These are phyloP conservation scores for Crotalus helleri DNA, from an alignment of 2,113 vertebrate genomes.

Conservation along the genomic window DNA sequence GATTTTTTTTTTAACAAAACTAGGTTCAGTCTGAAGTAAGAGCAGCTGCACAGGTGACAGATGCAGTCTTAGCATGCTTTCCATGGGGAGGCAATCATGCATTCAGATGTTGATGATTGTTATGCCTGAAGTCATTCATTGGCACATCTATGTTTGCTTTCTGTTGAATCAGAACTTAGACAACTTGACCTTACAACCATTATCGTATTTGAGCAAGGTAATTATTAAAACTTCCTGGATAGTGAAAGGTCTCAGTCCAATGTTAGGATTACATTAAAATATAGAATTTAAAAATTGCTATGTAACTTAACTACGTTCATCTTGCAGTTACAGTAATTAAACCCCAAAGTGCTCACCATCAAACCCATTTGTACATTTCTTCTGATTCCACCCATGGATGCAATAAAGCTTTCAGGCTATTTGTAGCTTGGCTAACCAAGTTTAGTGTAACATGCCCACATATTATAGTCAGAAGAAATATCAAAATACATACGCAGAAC, in stretches of 20 bases:
- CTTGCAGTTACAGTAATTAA: neutral
- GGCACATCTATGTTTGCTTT: neutral
- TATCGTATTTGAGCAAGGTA: neutral
- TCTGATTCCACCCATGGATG: neutral
- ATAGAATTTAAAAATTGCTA: neutral
- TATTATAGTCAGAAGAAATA: neutral
- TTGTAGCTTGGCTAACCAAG: neutral
- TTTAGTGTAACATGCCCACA: neutral
- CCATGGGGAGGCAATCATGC: neutral
- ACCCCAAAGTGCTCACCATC: neutral
- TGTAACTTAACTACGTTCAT: neutral
- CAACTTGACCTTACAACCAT: neutral
- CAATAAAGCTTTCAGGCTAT: neutral
- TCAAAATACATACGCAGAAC: neutral
- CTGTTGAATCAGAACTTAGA: neutral
- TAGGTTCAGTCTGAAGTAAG: neutral
- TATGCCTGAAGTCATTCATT: neutral
- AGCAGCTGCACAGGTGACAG: neutral
- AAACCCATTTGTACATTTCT: neutral
- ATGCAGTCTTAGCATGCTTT: neutral
- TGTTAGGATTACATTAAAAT: neutral
- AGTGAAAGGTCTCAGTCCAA: neutral
- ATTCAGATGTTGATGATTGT: neutral
- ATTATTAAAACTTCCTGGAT: neutral
- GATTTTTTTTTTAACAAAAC: neutral